Evolutionary conservation across 2,888 invertebrate genomes (phyloP), one percentile per base, ranked within the genome.

Genomic region (Drosophila macrothrix): DNA sequence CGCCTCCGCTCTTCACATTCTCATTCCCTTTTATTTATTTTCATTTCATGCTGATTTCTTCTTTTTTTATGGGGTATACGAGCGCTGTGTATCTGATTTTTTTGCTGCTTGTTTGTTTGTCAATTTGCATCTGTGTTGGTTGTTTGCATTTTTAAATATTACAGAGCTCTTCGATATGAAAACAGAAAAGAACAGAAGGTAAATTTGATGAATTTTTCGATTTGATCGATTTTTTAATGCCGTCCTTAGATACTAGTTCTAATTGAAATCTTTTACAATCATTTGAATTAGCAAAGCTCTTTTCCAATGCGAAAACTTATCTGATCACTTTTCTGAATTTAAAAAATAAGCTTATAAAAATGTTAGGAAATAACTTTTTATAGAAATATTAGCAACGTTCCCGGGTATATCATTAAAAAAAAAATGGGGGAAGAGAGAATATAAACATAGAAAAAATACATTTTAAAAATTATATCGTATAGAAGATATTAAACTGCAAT

Each of bases 131-230:
- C 33, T 67, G 69, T 71, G 46, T 55, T 58, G 65, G 46, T 54
- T 68, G 67, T 66, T 80, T 88, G 88, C 73, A 83, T 88, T 88
- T 88, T 73, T 66, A 66, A 78, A 86, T 75, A 81, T 81, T 71
- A 75, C 78, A 60, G 46, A 68, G 31, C 56, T 64, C 49, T 55
- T 28, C 46, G 60, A 62, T 49, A 61, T 63, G 70, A 70, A 64
- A 71, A 59, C 49, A 52, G 56, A 61, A 31, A 4, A 31, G 41
- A 41, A 19, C 25, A n/a, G 14, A 25, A 35, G 33, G 14, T 60
- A 68, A 43, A 78, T 62, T 65, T 64, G 28, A 50, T 63, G 56
- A 46, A 55, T 56, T 64, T 73, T 60, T 50, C 29, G 33, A 59
- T 61, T 41, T 39, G 25, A 56, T 22, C 25, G 41, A 56, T n/a